Percentiles rank a stretch among this genome's conserved stretches.
Evolutionary conservation across 2,113 vertebrate species (phyloP).

Genomic region (Xerus inauris): DNA sequence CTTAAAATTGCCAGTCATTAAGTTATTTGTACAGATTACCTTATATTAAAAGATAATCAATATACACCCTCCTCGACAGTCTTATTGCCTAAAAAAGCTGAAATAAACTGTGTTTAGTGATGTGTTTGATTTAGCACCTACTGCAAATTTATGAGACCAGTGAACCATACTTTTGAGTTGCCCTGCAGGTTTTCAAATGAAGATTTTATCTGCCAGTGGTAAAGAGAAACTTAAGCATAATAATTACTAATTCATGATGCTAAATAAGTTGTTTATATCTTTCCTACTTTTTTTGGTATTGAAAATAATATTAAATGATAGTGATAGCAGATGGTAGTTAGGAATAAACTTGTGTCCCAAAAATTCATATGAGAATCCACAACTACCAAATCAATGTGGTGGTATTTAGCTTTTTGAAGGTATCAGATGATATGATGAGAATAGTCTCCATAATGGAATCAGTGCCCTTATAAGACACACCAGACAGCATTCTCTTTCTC

Average conservation of each 20-base stretch:
- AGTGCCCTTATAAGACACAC: too few relatives aligned
- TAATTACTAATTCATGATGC: neutral
- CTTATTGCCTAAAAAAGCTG: neutral
- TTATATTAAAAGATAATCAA: neutral
- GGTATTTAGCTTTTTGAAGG: too few relatives aligned
- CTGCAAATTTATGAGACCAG: neutral
- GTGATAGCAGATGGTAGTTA: too few relatives aligned
- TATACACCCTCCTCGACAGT: neutral
- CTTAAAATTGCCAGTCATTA: neutral
- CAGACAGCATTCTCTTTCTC: too few relatives aligned
- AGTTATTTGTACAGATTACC: neutral
- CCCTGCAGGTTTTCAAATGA: neutral
- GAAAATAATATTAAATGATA: too few relatives aligned
- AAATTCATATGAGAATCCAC: too few relatives aligned
- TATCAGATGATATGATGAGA: too few relatives aligned
- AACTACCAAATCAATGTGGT: too few relatives aligned
- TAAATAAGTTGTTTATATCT: neutral
- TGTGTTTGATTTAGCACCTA: neutral
- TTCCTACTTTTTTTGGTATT: neutral
- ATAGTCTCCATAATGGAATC: too few relatives aligned
- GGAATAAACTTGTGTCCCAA: too few relatives aligned
- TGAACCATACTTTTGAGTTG: neutral
- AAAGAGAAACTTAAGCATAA: neutral
- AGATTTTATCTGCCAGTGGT: neutral
- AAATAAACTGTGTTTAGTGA: neutral